These are phyloP conservation scores for Pogonocichla stellata DNA, from an alignment of 2,113 vertebrate genomes.

Conservation along the genomic window DNA sequence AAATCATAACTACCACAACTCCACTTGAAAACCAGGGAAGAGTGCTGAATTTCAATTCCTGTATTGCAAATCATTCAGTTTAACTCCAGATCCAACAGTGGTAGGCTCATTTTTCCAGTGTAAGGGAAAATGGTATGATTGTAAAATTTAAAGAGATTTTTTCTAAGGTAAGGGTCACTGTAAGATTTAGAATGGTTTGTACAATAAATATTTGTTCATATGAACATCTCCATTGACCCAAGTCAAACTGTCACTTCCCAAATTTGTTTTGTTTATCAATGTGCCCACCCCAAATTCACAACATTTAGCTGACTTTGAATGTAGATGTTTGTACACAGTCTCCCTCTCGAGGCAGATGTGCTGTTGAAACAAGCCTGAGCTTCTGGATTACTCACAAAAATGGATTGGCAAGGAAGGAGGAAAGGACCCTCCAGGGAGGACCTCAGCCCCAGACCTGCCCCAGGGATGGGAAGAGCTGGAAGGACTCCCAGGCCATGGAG, in stretches of 20 bases:
- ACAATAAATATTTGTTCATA: background rate
- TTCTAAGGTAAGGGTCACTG: background rate
- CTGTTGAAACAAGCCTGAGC: background rate
- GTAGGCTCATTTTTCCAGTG: background rate
- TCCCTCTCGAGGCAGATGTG: background rate
- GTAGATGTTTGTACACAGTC: rapidly evolving
- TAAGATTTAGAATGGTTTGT: background rate
- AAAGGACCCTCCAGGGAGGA: background rate
- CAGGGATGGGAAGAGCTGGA: rapidly evolving
- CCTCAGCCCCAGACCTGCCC: background rate
- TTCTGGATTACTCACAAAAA: rapidly evolving
- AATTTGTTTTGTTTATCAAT: background rate
- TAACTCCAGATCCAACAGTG: background rate
- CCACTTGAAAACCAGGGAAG: background rate
- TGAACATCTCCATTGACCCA: background rate
- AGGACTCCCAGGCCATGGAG: background rate
- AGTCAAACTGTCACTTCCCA: background rate
- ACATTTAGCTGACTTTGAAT: background rate
- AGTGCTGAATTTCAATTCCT: background rate
- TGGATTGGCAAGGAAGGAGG: background rate
- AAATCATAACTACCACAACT: background rate
- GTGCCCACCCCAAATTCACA: background rate
- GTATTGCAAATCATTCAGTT: background rate
- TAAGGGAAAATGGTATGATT: background rate
- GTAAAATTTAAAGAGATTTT: background rate